Evolutionary conservation across 1,140 invertebrate genomes (phyloP), one percentile per base, ranked within the genome.

Genomic region (Neelides sp.): DNA sequence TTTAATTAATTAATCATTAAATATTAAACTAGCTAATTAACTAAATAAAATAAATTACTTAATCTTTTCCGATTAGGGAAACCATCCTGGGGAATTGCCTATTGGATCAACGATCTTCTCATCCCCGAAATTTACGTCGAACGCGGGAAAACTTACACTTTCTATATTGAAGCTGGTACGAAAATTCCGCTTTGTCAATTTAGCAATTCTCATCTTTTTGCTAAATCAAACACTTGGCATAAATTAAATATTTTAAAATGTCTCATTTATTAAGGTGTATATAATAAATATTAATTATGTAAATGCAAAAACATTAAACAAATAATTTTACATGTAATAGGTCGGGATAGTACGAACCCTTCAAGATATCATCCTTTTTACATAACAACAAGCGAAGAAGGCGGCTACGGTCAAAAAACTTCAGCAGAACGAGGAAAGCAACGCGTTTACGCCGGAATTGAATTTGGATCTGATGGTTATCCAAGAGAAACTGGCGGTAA

Each of bases 91-190:
- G 87, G 86, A 28, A 85, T 92, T 54, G 85, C 85, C 8, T 95
- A 87, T 86, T 95, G 91, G 69, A 82, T 95, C 59, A 94, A 96
- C 66, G 88, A 90, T 61, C 69, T 78, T 55, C 71, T 95, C 5
- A 88, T 90, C 55, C 89, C 91, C 0, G 88, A 94, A 65, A 71
- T 95, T 5, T 86, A 82, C 44, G 83, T 96, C 32, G 84, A 89
- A 65, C 70, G 90, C 50, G 89, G 88, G 24, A 73, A 82, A 66
- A 91, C 82, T 0, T 95, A 95, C 68, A 85, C 80, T 34, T 95
- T 93, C 64, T 69, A 76, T 13, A 78, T 90, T 1, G 84, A 89
- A 69, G 84, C 84, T 54, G 86, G 86, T 57, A 75, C 36, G 37
- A 51, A 37, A 8, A 32, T 32, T 32, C 7, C 7, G n/a, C n/a